These are phyloP conservation scores for Parnassius glacialis DNA, from an alignment of 2,888 invertebrate species.

Conservation along the genomic window DNA sequence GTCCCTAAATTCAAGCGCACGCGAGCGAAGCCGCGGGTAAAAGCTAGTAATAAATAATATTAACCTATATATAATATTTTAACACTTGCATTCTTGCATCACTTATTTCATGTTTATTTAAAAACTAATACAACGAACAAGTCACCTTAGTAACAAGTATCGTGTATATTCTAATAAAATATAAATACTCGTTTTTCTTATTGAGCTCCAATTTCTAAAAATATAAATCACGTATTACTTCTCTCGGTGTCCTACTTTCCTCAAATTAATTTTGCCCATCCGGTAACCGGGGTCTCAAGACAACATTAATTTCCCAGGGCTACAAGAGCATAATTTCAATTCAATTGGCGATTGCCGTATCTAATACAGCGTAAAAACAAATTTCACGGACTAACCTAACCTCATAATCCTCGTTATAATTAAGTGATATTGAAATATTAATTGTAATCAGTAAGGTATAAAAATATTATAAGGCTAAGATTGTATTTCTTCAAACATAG, in stretches of 20 bases:
- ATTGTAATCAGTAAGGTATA: too few species aligned
- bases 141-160: too few species aligned
- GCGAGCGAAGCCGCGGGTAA: too few species aligned
- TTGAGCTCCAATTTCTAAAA: constrained; percentile 13
- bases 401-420: too few species aligned
- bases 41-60: too few species aligned
- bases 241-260: constrained; percentile 19
- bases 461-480: too few species aligned
- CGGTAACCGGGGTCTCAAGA: constrained; percentile 20
- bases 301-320: constrained; percentile 28
- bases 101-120: too few species aligned
- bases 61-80: not conserved
- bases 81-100: not conserved
- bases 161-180: too few species aligned
- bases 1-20: too few species aligned
- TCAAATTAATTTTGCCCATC: constrained; percentile 26
- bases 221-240: constrained; percentile 24
- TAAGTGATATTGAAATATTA: too few species aligned
- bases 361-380: constrained; percentile 22
- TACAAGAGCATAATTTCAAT: constrained; percentile 27
- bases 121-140: too few species aligned
- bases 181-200: not conserved
- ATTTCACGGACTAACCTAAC: constrained; percentile 4
- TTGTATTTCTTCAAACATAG: too few species aligned
- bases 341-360: constrained; percentile 26